A percentile compares a stretch with the other conserved stretches of the same genome.
Evolutionary conservation across 1,140 invertebrate genomes (phyloP).

Genomic region (Lordiphosa stackelbergi): DNA sequence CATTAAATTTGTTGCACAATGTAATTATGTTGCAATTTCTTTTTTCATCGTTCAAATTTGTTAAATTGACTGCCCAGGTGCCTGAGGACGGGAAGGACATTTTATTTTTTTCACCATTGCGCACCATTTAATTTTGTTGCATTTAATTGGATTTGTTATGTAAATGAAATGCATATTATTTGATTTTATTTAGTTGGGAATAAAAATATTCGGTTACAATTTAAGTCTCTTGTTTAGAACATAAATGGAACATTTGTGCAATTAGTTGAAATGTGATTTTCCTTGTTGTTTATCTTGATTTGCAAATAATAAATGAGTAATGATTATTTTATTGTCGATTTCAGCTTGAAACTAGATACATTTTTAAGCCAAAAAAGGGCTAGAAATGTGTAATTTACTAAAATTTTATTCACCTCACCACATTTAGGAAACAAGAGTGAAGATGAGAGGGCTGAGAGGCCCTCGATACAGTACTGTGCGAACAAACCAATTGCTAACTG

Average conservation of each 20-base stretch:
- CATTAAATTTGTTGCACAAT: conserved; percentile 54
- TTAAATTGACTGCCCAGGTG: conserved; percentile 34
- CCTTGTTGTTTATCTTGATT: not conserved
- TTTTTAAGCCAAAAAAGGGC: too few species aligned
- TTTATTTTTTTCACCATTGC: conserved; percentile 19
- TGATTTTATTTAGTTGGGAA: conserved; percentile 14
- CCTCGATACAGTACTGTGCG: too few species aligned
- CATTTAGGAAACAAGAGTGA: too few species aligned
- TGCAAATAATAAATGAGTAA: not conserved
- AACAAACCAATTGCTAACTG: too few species aligned
- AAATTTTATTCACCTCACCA: too few species aligned
- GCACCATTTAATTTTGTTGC: conserved; percentile 43
- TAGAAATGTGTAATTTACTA: too few species aligned
- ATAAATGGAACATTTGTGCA: not conserved
- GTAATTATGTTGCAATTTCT: conserved; percentile 40
- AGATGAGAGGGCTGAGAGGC: too few species aligned
- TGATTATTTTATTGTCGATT: not conserved
- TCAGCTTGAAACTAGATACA: not conserved
- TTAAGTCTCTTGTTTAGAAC: conserved; percentile 8
- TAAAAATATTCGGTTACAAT: not conserved
- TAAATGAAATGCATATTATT: conserved; percentile 42
- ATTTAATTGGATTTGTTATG: conserved; percentile 59
- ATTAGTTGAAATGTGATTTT: not conserved
- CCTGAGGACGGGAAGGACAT: not conserved
- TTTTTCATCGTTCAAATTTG: conserved; percentile 23